phyloP scores from a whole-genome alignment of 2,113 vertebrate genomes.

The Xiphophorus hellerii region DNA sequence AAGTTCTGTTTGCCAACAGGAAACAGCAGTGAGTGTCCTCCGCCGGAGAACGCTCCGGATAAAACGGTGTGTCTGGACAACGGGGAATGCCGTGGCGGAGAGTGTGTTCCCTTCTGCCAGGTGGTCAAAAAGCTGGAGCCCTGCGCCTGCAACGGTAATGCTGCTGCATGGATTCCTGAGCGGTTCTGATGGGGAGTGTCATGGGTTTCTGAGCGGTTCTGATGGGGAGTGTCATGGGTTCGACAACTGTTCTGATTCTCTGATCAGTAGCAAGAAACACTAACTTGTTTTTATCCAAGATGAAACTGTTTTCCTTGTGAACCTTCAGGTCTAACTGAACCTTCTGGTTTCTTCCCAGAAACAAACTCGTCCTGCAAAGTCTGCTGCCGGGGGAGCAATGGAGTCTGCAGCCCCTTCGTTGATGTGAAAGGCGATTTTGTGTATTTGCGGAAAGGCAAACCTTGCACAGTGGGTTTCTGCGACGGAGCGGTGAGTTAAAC shows the following conservation, averaged over 20 bases:
- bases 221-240: too few relatives aligned
- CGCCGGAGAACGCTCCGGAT: slow-evolving; percentile 86
- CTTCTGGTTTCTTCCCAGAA: slow-evolving; percentile 63
- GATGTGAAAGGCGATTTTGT: slow-evolving; percentile 72
- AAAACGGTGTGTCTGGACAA: slow-evolving; percentile 89
- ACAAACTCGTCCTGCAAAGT: slow-evolving; percentile 91
- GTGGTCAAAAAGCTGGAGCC: slow-evolving; percentile 82
- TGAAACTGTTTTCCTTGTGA: background rate
- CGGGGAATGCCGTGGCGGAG: slow-evolving; percentile 87
- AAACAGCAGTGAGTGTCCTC: slow-evolving; percentile 89
- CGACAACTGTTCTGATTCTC: too few relatives aligned
- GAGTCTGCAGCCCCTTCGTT: slow-evolving; percentile 81
- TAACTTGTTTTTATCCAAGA: too few relatives aligned
- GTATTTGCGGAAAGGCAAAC: slow-evolving; percentile 94
- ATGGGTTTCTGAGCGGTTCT: too few relatives aligned
- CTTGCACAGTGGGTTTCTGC: slow-evolving; percentile 96
- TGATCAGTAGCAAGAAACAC: too few relatives aligned
- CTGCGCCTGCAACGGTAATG: slow-evolving; percentile 90
- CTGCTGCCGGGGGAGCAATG: slow-evolving; percentile 83
- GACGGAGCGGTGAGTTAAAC: slow-evolving; percentile 85
- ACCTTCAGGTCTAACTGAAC: background rate
- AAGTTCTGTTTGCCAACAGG: slow-evolving; percentile 68
- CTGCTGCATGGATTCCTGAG: background rate
- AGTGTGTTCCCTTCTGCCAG: slow-evolving; percentile 93
- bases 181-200: too few relatives aligned